A percentile compares a stretch with the other conserved stretches of the same genome.
phyloP scores from a whole-genome alignment of 2,113 vertebrate genomes.

The Pelecanus crispus region DNA sequence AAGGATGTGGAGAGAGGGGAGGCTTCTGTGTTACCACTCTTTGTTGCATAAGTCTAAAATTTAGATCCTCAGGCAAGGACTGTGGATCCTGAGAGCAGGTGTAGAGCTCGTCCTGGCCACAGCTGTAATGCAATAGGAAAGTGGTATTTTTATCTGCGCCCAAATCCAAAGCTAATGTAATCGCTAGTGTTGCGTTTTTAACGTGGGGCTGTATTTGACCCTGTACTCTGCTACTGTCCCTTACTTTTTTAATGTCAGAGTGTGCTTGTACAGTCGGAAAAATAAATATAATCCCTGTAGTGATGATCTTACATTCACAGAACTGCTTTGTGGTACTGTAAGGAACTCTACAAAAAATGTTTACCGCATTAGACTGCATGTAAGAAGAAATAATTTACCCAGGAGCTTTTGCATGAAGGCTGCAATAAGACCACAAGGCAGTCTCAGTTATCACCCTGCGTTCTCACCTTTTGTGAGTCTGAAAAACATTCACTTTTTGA shows the following conservation, averaged over 20 bases:
- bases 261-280: neutral
- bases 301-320: rapidly evolving
- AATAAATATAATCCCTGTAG: neutral
- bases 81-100: neutral
- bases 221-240: neutral
- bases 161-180: neutral
- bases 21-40: rapidly evolving
- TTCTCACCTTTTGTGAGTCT: neutral
- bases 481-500: neutral
- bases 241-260: neutral
- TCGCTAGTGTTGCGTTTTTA: neutral
- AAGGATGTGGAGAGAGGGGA: neutral
- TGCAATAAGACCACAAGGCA: neutral
- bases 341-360: neutral
- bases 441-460: neutral
- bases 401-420: neutral
- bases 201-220: neutral
- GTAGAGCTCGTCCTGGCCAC: neutral
- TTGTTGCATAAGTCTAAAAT: neutral
- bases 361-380: neutral
- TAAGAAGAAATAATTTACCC: neutral
- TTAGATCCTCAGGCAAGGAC: neutral
- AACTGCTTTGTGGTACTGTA: neutral
- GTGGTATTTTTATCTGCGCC: neutral
- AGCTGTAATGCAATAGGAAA: neutral